Evolutionary conservation across 2,113 vertebrate species (phyloP).

Genomic region (Butastur rufipennis): DNA sequence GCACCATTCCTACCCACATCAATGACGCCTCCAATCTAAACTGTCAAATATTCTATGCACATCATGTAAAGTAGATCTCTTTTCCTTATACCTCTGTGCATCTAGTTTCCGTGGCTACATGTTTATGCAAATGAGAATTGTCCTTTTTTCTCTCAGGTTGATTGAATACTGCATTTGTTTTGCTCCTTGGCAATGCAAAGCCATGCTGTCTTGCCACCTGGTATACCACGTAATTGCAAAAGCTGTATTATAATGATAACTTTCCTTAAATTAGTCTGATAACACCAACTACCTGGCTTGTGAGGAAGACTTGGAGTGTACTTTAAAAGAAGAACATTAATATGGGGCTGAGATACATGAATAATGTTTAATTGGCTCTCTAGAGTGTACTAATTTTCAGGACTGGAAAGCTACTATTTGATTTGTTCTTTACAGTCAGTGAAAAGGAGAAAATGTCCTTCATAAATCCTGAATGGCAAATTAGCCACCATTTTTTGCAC

Average conservation of each 20-base stretch:
- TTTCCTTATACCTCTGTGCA: slow-evolving; percentile 86
- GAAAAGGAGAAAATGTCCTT: slow-evolving; percentile 38
- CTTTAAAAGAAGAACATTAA: slow-evolving; percentile 58
- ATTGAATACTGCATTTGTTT: slow-evolving; percentile 77
- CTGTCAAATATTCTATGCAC: slow-evolving; percentile 87
- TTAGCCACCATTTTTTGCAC: slow-evolving; percentile 33
- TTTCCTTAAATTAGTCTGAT: slow-evolving; percentile 67
- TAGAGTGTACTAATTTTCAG: slow-evolving; percentile 65
- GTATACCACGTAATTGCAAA: slow-evolving; percentile 69
- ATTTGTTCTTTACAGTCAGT: slow-evolving; percentile 60
- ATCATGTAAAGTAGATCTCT: slow-evolving; percentile 89
- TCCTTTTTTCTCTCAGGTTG: slow-evolving; percentile 75
- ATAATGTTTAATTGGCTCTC: slow-evolving; percentile 70
- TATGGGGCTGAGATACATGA: slow-evolving; percentile 34
- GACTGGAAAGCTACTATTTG: slow-evolving; percentile 63
- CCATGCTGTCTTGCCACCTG: slow-evolving; percentile 63
- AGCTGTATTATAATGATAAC: slow-evolving; percentile 66
- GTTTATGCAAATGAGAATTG: slow-evolving; percentile 87
- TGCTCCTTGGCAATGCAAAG: slow-evolving; percentile 70
- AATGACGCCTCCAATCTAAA: slow-evolving; percentile 74
- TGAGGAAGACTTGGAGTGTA: slow-evolving; percentile 9
- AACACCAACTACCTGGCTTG: slow-evolving; percentile 48
- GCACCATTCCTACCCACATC: slow-evolving; percentile 75
- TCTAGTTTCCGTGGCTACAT: slow-evolving; percentile 84
- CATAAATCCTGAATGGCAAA: slow-evolving; percentile 60